Evolutionary conservation across 2,797 vertebrate species (phyloP).

Genomic region (Buceros bicornis): DNA sequence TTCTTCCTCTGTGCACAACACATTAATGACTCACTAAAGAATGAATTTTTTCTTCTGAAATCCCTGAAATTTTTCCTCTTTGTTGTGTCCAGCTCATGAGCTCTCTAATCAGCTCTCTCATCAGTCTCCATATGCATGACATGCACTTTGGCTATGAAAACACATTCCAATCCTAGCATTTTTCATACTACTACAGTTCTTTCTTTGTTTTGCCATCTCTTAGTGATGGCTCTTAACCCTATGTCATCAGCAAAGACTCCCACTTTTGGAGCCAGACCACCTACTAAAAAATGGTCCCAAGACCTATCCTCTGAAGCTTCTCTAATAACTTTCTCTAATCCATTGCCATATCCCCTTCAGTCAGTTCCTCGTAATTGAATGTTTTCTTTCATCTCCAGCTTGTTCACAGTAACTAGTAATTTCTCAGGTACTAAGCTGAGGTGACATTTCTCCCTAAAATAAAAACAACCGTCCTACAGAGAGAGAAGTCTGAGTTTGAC

Average conservation of each 20-base stretch:
- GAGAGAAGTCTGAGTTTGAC: neutral
- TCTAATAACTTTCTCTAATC: slow-evolving; percentile 10
- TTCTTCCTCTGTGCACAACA: neutral
- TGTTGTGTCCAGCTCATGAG: neutral
- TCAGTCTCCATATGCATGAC: neutral
- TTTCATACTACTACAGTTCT: neutral
- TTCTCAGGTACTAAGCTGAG: neutral
- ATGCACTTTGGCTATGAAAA: neutral
- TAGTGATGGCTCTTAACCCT: neutral
- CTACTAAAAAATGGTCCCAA: neutral
- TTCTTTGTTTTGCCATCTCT: neutral
- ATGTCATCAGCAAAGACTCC: neutral
- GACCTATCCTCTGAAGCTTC: neutral
- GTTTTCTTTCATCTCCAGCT: slow-evolving; percentile 13
- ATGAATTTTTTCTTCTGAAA: neutral
- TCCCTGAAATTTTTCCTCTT: neutral
- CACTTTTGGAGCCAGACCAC: neutral
- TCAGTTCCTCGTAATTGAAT: neutral
- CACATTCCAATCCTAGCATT: neutral
- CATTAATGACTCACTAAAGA: neutral
- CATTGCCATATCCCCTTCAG: neutral
- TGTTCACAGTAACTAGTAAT: neutral
- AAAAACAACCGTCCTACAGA: neutral
- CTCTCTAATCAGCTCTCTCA: slow-evolving; percentile 1
- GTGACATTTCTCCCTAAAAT: neutral